These are phyloP conservation scores for Piaya cayana DNA, from an alignment of 2,113 vertebrate species.

Conservation along the genomic window DNA sequence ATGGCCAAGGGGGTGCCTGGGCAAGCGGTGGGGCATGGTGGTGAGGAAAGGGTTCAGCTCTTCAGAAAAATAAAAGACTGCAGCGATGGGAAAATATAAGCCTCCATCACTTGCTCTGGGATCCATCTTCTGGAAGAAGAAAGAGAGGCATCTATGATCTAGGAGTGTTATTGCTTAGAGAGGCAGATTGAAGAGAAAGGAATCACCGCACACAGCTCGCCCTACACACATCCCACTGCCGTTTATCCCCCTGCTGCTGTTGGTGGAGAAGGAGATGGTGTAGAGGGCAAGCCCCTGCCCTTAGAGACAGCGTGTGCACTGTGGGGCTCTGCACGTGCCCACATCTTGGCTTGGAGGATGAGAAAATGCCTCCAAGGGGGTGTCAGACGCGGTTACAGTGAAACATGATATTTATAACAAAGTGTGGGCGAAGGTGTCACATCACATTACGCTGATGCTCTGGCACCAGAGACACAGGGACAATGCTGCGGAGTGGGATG, in stretches of 20 bases:
- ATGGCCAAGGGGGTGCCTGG: accelerated
- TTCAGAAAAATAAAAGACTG: accelerated
- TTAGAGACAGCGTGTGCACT: not conserved
- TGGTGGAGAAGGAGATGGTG: not conserved
- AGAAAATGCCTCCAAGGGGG: slow-evolving; percentile 61
- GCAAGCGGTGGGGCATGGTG: not conserved
- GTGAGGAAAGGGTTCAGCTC: not conserved
- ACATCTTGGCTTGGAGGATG: slow-evolving; percentile 22
- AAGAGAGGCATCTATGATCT: not conserved
- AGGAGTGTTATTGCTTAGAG: not conserved
- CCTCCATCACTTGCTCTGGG: accelerated
- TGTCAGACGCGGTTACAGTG: slow-evolving; percentile 70
- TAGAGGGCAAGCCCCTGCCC: not conserved
- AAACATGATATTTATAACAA: slow-evolving; percentile 62
- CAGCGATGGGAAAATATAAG: accelerated
- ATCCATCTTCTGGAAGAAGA: not conserved
- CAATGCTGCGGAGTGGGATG: not conserved
- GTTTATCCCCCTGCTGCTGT: not conserved
- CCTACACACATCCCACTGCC: not conserved
- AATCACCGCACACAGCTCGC: not conserved
- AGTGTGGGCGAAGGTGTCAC: slow-evolving; percentile 70
- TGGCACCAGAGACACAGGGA: slow-evolving; percentile 4
- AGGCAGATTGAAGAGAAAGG: not conserved
- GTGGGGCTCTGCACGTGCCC: slow-evolving; percentile 9
- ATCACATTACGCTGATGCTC: slow-evolving; percentile 52